Evolutionary conservation across 2,797 vertebrate species (phyloP).

Genomic region (Falco novaeseelandiae): DNA sequence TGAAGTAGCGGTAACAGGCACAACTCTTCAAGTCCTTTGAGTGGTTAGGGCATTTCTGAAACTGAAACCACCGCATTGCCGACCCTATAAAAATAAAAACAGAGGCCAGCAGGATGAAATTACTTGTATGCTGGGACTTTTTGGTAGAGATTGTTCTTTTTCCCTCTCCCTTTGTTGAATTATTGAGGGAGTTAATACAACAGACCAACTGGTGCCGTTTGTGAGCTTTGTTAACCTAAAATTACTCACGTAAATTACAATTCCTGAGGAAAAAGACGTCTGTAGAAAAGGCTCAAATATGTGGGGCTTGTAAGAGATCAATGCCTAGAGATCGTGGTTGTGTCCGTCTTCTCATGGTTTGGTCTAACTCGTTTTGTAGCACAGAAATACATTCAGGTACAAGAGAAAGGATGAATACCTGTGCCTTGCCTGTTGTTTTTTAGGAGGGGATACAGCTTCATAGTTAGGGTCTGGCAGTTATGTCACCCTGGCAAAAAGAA

Average conservation of each 20-base stretch:
- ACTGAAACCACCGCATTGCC: background rate
- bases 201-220: background rate
- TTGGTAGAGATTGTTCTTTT: background rate
- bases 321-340: background rate
- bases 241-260: background rate
- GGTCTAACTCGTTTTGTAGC: background rate
- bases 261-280: background rate
- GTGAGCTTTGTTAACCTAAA: background rate
- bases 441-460: background rate
- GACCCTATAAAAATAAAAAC: background rate
- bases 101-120: background rate
- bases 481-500: background rate
- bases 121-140: background rate
- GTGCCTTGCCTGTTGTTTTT: background rate
- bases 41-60: background rate
- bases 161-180: background rate
- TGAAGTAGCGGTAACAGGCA: background rate
- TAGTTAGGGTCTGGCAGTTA: background rate
- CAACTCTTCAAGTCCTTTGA: background rate
- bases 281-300: background rate
- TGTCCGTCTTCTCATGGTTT: background rate
- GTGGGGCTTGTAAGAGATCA: background rate
- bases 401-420: background rate
- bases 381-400: background rate
- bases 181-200: background rate